Evolutionary conservation across 2,888 invertebrate genomes (phyloP).

Genomic region (Steinernema hermaphroditum): DNA sequence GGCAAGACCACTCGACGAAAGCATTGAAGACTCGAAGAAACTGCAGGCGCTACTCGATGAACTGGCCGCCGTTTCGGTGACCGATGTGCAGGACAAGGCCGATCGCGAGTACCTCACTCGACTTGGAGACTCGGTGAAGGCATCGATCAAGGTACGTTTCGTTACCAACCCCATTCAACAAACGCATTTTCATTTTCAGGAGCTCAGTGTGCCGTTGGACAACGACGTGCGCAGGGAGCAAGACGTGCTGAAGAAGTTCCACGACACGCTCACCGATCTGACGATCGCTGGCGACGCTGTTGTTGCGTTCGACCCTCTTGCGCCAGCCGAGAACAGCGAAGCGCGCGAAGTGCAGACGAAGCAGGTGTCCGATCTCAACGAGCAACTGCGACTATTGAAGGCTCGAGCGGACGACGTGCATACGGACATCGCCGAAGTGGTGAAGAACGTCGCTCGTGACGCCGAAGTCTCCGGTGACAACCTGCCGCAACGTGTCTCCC

Average conservation of each 20-base stretch:
- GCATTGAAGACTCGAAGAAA: conserved; percentile 34
- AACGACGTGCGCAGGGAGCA: conserved; percentile 35
- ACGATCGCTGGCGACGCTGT: background rate
- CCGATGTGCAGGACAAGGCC: conserved; percentile 37
- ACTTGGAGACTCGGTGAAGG: background rate
- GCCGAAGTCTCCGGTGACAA: conserved; percentile 37
- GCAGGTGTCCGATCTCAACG: conserved; percentile 9
- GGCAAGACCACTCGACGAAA: conserved; percentile 34
- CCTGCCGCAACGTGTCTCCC: conserved; percentile 22
- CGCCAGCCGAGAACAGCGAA: background rate
- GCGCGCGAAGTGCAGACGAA: background rate
- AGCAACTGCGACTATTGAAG: conserved; percentile 1
- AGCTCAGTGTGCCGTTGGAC: background rate
- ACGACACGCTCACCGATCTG: conserved; percentile 18
- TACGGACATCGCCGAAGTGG: conserved; percentile 36
- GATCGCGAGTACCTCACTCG: conserved; percentile 33
- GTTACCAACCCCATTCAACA: background rate
- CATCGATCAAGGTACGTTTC: background rate
- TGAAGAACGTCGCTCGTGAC: conserved; percentile 41
- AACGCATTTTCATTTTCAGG: background rate
- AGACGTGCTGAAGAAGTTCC: conserved; percentile 33
- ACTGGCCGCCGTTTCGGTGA: conserved; percentile 38
- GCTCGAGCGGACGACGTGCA: conserved; percentile 37
- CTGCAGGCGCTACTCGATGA: conserved; percentile 32
- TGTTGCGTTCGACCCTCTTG: background rate